Base-by-base conservation (phyloP, 1,140 invertebrate genomes). In the Daktulosphaira vitifoliae region DNA sequence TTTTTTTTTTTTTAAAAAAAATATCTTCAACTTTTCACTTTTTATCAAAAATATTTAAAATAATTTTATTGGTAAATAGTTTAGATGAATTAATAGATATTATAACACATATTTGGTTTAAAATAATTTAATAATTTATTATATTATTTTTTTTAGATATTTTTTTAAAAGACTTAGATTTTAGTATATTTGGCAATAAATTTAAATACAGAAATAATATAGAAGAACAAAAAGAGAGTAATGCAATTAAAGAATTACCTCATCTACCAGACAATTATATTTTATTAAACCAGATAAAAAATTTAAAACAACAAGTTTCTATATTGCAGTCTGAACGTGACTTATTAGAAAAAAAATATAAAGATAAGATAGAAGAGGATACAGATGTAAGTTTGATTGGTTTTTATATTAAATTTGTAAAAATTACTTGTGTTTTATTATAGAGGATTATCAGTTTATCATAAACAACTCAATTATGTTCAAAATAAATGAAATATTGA, bases 331-430 rank as follows among this genome's bases (percentile, higher is more conserved):
- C 44, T 48, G 56, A 62, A 62, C n/a, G 26, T 46, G 56, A 62
- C 20, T 25, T 46, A 33, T 18, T 48, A 6, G 56, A 62, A 33
- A 39, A 25, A 6, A 62, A 29, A 33, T 62, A 46, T 23, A 62
- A 62, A 48, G 42, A 48, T 29, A 62, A 62, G 46, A 46, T 62
- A 48, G 56, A 62, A 56, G 53, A 56, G 44, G 56, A 62, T 22
- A 33, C 42, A 20, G 42, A 62, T 18, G 56, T 46, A 22, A 33
- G 26, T 48, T 33, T 33, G 5, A 33, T 33, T 6, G 5, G 11
- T 33, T 33, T 33, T 33, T 33, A n/a, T n/a, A n/a, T n/a, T n/a
- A n/a, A n/a, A n/a, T n/a, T n/a, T n/a, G n/a, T n/a, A n/a, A n/a
- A n/a, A n/a, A n/a, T n/a, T n/a, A n/a, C n/a, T n/a, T n/a, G n/a